These are phyloP conservation scores for Glaucomys volans DNA, from an alignment of 2,113 vertebrate genomes.

Conservation along the genomic window DNA sequence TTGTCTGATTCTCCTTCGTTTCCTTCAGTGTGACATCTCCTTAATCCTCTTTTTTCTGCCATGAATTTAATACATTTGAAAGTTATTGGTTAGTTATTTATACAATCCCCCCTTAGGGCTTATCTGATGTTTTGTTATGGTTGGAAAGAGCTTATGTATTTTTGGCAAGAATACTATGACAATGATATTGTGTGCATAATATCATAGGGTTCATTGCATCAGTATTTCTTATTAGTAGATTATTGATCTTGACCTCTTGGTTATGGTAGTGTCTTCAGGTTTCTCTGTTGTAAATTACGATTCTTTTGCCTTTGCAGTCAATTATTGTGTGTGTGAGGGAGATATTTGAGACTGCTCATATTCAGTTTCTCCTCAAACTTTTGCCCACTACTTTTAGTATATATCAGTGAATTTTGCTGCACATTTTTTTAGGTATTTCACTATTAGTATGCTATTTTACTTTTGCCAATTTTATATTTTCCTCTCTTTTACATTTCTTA, in stretches of 20 bases:
- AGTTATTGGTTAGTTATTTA: neutral
- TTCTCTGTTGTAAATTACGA: neutral
- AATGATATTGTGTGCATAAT: neutral
- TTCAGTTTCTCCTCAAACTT: neutral
- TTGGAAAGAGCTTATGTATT: neutral
- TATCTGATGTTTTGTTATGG: neutral
- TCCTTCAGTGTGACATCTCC: neutral
- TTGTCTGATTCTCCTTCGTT: neutral
- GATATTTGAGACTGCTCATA: neutral
- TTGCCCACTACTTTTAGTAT: neutral
- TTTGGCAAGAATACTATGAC: neutral
- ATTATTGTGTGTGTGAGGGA: neutral
- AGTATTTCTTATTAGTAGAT: neutral
- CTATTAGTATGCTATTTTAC: neutral
- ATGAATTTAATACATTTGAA: neutral
- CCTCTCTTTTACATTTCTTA: neutral
- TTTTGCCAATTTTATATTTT: neutral
- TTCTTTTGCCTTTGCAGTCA: neutral
- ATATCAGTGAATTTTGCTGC: neutral
- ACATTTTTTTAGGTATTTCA: neutral
- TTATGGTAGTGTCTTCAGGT: neutral
- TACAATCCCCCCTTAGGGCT: neutral
- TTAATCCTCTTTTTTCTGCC: neutral
- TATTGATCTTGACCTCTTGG: neutral
- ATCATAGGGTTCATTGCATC: neutral